Base-by-base conservation (phyloP, 2,888 invertebrate species). In the Pyrrhosoma nymphula region DNA sequence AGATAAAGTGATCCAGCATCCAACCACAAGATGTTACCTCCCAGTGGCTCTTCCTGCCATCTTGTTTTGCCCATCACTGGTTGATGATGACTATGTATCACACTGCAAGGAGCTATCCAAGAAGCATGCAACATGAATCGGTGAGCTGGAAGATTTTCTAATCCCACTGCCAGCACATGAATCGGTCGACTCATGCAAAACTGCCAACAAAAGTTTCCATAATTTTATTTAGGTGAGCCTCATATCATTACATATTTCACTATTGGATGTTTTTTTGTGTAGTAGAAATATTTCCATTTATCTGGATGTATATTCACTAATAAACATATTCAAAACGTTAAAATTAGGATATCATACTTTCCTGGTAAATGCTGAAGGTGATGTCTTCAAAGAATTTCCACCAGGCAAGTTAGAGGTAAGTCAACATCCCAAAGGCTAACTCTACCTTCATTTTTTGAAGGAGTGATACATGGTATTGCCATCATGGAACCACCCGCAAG, bases 1-100 rank as follows among this genome's bases (percentile, higher is more conserved):
- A 97, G 95, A 14, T 97, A 90, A 56, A 97, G 95, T 0, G 97
- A 96, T 69, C 96, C 97, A 10, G 97, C 97, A 96, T 97, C 96
- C 30, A 96, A 95, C 96, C 97, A 96, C 47, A 95, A 35, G 1
- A 88, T 55, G 1, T 95, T 95, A 1, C 63, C 56, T 23, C 95
- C 93, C 23, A 47, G 16, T 26, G 1, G n/a, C n/a, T 93, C 93
- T 47, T 93, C 93, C 47, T 93, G 93, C 93, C 75, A 93, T 93
- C 75, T 93, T 8, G 47, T 47, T n/a, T 55, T 93, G 23, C 93
- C 93, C 63, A 55, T 93, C 20, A 75, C n/a, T 26, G 69, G 47
- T 75, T 93, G 69, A 0, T 93, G 63, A 69, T 6, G 8, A 1
- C 47, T 69, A 47, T 93, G 93, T 75, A 69, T 6, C 47, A 69